A percentile compares a stretch with the other conserved stretches of the same genome.
These are phyloP conservation scores for Ceramica pisi DNA, from an alignment of 2,888 invertebrate genomes.

Conservation along the genomic window DNA sequence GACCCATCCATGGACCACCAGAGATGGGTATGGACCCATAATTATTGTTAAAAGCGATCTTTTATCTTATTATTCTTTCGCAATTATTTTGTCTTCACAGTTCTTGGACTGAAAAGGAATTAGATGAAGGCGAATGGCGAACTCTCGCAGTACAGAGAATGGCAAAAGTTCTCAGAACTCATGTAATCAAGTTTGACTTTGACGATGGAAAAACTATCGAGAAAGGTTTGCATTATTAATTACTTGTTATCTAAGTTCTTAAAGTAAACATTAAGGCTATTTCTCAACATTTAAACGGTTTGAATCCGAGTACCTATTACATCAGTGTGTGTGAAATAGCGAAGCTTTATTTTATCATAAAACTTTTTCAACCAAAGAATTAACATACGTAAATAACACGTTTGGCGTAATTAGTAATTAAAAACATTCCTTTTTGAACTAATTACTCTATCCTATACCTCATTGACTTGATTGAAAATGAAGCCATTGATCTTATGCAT, in stretches of 20 bases:
- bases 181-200: conserved; percentile 92
- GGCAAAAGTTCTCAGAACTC: conserved; percentile 91
- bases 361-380: too few species aligned
- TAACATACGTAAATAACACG: too few species aligned
- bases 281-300: not conserved
- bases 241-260: not conserved
- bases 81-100: conserved; percentile 66
- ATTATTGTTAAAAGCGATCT: too few species aligned
- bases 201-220: conserved; percentile 80
- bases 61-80: too few species aligned
- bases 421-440: too few species aligned
- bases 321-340: not conserved
- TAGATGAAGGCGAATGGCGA: conserved; percentile 90
- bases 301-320: not conserved
- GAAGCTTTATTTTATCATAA: not conserved
- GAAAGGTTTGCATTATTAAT: conserved; percentile 76
- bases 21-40: too few species aligned
- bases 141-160: conserved; percentile 91
- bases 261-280: not conserved
- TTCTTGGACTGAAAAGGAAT: conserved; percentile 84
- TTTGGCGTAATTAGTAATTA: too few species aligned
- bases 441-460: too few species aligned
- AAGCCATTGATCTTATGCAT: too few species aligned
- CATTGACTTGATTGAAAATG: too few species aligned
- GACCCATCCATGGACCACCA: too few species aligned